Evolutionary conservation across 2,797 vertebrate genomes (phyloP).

Genomic region (Helarctos malayanus): DNA sequence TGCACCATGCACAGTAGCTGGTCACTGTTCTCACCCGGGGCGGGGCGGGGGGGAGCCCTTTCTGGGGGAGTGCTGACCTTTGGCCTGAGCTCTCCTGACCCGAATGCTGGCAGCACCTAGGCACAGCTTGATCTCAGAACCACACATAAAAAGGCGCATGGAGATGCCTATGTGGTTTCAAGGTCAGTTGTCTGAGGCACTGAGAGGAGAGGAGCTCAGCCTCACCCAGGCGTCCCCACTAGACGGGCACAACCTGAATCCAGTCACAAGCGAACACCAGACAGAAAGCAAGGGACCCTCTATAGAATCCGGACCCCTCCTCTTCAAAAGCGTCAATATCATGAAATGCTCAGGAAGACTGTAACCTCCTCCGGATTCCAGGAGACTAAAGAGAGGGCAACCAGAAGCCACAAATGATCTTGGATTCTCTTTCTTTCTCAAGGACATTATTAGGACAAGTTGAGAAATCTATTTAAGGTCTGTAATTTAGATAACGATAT

Average conservation of each 20-base stretch:
- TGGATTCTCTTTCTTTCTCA: background rate
- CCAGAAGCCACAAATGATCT: background rate
- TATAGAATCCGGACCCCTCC: accelerated
- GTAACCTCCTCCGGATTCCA: background rate
- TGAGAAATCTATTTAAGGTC: background rate
- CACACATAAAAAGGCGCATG: background rate
- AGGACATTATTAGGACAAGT: background rate
- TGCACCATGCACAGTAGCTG: background rate
- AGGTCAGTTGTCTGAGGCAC: background rate
- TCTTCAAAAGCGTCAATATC: background rate
- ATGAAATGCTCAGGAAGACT: background rate
- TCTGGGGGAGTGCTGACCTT: background rate
- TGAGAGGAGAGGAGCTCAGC: background rate
- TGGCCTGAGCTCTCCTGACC: background rate
- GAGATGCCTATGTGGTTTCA: accelerated
- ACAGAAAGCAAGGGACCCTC: background rate
- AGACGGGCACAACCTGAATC: background rate
- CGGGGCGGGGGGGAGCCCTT: no score
- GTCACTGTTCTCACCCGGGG: background rate
- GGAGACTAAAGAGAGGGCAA: background rate
- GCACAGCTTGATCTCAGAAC: background rate
- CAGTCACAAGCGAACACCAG: background rate
- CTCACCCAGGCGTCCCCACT: background rate
- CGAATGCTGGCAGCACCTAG: background rate
- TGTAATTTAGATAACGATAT: background rate